Evolutionary conservation across 2,113 vertebrate genomes (phyloP).

Genomic region (Dasyornis broadbenti): DNA sequence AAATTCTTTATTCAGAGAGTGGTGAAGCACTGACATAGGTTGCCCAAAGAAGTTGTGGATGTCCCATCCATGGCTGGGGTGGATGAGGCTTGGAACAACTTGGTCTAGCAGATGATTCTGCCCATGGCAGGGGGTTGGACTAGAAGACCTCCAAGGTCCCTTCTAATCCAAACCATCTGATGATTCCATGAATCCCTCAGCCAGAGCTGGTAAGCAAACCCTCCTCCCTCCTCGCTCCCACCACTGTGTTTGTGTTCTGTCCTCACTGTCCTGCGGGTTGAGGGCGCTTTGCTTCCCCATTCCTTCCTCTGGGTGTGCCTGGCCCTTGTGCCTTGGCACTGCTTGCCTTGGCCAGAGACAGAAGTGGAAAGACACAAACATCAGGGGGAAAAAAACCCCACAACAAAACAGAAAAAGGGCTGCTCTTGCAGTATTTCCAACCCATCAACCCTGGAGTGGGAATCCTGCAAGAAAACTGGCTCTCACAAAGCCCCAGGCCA

Average conservation of each 20-base stretch:
- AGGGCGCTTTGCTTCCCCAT: not conserved
- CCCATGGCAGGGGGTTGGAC: too few relatives aligned
- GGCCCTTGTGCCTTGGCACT: not conserved
- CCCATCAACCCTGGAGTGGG: not conserved
- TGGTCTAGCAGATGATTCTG: not conserved
- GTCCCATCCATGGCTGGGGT: not conserved
- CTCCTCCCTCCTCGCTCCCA: not conserved
- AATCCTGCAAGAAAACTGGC: not conserved
- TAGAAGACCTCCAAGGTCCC: not conserved
- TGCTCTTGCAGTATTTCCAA: slow-evolving; percentile 30
- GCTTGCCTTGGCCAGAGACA: not conserved
- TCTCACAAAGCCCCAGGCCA: not conserved
- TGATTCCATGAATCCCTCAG: not conserved
- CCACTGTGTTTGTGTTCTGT: not conserved
- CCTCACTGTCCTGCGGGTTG: rapidly evolving
- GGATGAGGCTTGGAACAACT: not conserved
- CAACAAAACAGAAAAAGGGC: slow-evolving; percentile 24
- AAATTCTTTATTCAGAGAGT: not conserved
- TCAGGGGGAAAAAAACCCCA: not conserved
- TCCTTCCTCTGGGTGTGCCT: not conserved
- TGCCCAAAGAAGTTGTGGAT: not conserved
- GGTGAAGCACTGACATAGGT: not conserved
- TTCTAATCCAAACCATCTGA: not conserved
- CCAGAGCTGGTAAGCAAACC: not conserved
- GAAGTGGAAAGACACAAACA: slow-evolving; percentile 33